Evolutionary conservation across 2,113 vertebrate species (phyloP), one percentile per base, ranked within the genome.

Genomic region (Psammodynastes pulverulentus): DNA sequence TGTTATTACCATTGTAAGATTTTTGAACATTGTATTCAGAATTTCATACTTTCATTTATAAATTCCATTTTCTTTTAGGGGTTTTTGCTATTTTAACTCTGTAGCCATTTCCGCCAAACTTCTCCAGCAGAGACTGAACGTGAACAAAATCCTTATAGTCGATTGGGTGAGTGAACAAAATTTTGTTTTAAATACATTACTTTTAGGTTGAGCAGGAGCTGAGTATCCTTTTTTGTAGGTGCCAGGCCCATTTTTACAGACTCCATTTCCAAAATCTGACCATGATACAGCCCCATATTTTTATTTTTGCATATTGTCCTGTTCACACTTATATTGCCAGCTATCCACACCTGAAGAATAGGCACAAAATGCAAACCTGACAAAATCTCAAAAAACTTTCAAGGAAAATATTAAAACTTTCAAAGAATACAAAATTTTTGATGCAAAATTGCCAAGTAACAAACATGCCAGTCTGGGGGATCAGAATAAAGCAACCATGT

Each of bases 61-160:
- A 19, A 46, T 67, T 49, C 79, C 43, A 48, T 86, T 86, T 86
- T 85, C 90, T 94, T 87, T 96, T 88, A 99, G 99, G 99, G 99
- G 99, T n/a, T 99, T 99, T 97, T 99, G 99, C 98, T 99, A 99
- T 96, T 99, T 99, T 96, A 99, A 99, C 96, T 99, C 99, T 0
- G 99, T 99, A 87, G 99, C 99, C 90, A 99, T 99, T 1, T 98
- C 99, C 93, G 98, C 99, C 90, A 99, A 99, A 92, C 98, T 99
- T 88, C 97, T 99, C 90, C 99, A 99, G 96, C 99, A 99, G 97
- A 98, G 98, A 92, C 97, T 99, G 94, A 99, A 98, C 0, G 98
- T 99, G 97, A 99, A 98, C 96, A 99, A 99, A 97, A 98, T 99
- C 96, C 98, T 99, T 93, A 99, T 99, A 1, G 98, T 99, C 95